These are phyloP conservation scores for Cladopsammia gracilis DNA, from an alignment of 64 coral and sea anemone species.

Conservation along the genomic window DNA sequence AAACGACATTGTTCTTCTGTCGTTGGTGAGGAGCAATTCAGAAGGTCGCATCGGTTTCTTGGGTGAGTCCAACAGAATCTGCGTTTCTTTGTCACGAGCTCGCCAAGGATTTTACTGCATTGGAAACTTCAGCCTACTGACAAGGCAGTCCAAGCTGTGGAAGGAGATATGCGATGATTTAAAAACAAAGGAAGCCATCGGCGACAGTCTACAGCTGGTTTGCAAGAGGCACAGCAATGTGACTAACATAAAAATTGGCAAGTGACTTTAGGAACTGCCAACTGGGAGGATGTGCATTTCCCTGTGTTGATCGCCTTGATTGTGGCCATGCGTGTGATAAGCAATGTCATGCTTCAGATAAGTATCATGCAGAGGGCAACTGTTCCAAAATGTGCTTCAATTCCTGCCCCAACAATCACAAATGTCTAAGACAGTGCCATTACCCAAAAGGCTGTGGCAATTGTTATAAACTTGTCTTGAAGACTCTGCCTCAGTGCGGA, in stretches of 20 bases:
- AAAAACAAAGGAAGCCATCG: slow-evolving; percentile 11
- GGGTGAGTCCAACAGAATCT: slow-evolving; percentile 58
- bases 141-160: slow-evolving; percentile 48
- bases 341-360: slow-evolving; percentile 28
- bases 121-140: slow-evolving; percentile 51
- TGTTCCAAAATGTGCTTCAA: slow-evolving; percentile 1
- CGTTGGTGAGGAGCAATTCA: slow-evolving; percentile 78
- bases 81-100: slow-evolving; percentile 54
- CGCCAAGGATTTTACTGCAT: slow-evolving; percentile 64
- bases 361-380: background rate
- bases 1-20: slow-evolving; percentile 84
- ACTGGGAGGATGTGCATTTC: slow-evolving; percentile 49
- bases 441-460: background rate
- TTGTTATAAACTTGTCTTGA: too few species aligned
- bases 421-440: background rate
- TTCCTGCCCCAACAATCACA: slow-evolving; percentile 1
- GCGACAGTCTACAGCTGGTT: slow-evolving; percentile 10
- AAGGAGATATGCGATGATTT: slow-evolving; percentile 63
- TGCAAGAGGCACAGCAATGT: slow-evolving; percentile 62
- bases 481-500: slow-evolving; percentile 11
- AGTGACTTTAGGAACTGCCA: slow-evolving; percentile 44
- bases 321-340: slow-evolving; percentile 46
- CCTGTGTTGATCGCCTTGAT: slow-evolving; percentile 19
- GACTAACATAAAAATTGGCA: slow-evolving; percentile 9
- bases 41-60: slow-evolving; percentile 77